A percentile compares a stretch with the other conserved stretches of the same genome.
These are phyloP conservation scores for Tetragonisca angustula DNA, from an alignment of 2,888 invertebrate species.

Conservation along the genomic window DNA sequence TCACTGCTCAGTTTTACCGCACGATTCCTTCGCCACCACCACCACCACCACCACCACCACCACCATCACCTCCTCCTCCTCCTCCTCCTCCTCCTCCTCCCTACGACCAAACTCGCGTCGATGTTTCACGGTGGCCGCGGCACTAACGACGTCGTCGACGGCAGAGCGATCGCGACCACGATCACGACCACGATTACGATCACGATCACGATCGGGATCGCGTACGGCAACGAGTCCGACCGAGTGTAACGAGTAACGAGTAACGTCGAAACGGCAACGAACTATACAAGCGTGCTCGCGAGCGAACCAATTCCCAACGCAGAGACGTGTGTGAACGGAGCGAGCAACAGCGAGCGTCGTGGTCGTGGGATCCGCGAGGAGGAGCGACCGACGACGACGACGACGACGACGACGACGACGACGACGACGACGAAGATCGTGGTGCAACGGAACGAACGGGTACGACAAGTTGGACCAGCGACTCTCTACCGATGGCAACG, in stretches of 20 bases:
- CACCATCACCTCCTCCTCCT: conserved; percentile 15
- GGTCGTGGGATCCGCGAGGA: conserved; percentile 18
- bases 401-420: too few species aligned
- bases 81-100: conserved; percentile 7
- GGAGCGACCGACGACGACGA: neutral
- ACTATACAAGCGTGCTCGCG: too few species aligned
- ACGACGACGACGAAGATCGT: neutral
- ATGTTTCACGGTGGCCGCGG: conserved; percentile 20
- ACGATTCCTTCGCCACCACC: conserved; percentile 31
- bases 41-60: conserved; percentile 3
- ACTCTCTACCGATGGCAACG: conserved; percentile 12
- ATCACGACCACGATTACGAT: neutral
- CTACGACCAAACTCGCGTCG: neutral
- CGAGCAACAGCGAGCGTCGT: neutral
- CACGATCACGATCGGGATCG: neutral
- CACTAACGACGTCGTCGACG: conserved; percentile 18
- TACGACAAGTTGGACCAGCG: conserved; percentile 8
- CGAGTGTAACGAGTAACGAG: neutral
- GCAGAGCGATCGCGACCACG: neutral
- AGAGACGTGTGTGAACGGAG: conserved; percentile 18
- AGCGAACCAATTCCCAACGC: conserved; percentile 12
- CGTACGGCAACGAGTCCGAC: conserved; percentile 4
- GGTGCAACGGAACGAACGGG: too few species aligned
- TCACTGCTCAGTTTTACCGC: conserved; percentile 46
- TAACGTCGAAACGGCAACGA: neutral